phyloP scores from a whole-genome alignment of 2,797 vertebrate genomes.

The Vultur gryphus region DNA sequence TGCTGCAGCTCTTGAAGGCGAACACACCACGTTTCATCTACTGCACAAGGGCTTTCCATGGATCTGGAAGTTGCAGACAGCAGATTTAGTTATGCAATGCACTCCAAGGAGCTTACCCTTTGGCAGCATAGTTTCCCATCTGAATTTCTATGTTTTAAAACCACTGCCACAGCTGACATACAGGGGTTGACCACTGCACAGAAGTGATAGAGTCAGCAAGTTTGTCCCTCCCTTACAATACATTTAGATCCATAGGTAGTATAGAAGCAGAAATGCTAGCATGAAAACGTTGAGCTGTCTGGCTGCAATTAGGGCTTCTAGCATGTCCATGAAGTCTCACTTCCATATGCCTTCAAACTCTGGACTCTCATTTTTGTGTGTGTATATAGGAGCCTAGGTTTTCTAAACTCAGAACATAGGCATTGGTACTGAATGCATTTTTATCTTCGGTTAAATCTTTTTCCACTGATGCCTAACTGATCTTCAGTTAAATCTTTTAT shows the following conservation, averaged over 20 bases:
- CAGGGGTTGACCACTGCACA: too few relatives aligned
- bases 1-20: not conserved
- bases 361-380: not conserved
- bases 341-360: not conserved
- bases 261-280: not conserved
- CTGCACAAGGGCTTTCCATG: not conserved
- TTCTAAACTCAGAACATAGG: not conserved
- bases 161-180: not conserved
- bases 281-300: not conserved
- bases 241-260: not conserved
- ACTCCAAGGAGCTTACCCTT: not conserved
- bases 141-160: not conserved
- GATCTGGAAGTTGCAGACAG: not conserved
- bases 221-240: not conserved
- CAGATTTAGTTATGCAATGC: not conserved
- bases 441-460: not conserved
- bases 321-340: not conserved
- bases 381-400: fast-evolving
- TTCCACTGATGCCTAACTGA: not conserved
- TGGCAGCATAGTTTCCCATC: not conserved
- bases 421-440: not conserved
- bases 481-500: not conserved
- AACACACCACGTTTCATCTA: not conserved
- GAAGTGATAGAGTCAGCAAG: not conserved
- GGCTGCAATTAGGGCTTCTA: not conserved